phyloP scores from a whole-genome alignment of 2,888 invertebrate species.

The Brassicogethes aeneus region DNA sequence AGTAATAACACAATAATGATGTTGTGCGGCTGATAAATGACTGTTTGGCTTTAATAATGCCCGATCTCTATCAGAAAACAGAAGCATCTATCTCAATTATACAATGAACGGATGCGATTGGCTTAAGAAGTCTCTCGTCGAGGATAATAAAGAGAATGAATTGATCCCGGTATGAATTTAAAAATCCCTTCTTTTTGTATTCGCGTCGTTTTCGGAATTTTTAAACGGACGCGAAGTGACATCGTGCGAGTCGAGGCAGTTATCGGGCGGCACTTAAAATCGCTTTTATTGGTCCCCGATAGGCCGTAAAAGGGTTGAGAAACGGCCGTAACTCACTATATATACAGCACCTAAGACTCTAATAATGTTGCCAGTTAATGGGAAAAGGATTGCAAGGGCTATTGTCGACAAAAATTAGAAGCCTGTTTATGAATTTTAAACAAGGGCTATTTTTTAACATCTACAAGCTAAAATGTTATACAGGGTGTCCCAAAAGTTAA shows the following conservation, averaged over 20 bases:
- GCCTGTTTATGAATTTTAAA: no score
- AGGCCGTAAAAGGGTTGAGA: constrained; percentile 43
- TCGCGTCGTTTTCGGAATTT: constrained; percentile 34
- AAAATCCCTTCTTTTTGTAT: constrained; percentile 25
- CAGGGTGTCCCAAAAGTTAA: no score
- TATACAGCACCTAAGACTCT: constrained; percentile 29
- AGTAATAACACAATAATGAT: no score
- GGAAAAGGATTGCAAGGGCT: no score
- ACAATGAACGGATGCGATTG: constrained; percentile 19
- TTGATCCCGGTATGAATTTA: background rate
- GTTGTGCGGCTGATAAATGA: background rate
- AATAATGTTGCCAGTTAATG: no score
- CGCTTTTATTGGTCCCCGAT: constrained; percentile 43
- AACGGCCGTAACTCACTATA: constrained; percentile 35
- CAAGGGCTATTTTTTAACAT: no score
- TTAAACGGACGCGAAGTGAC: constrained; percentile 26
- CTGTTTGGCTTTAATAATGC: background rate
- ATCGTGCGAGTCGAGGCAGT: constrained; percentile 34
- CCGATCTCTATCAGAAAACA: constrained; percentile 2
- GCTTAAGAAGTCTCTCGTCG: constrained; percentile 6
- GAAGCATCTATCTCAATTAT: constrained; percentile 21
- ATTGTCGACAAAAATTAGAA: no score
- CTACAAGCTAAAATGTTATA: no score
- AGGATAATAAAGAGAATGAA: background rate
- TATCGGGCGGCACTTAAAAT: constrained; percentile 41